Evolutionary conservation across 2,888 invertebrate species (phyloP), one percentile per base, ranked within the genome.

Genomic region (Lathronympha strigana): DNA sequence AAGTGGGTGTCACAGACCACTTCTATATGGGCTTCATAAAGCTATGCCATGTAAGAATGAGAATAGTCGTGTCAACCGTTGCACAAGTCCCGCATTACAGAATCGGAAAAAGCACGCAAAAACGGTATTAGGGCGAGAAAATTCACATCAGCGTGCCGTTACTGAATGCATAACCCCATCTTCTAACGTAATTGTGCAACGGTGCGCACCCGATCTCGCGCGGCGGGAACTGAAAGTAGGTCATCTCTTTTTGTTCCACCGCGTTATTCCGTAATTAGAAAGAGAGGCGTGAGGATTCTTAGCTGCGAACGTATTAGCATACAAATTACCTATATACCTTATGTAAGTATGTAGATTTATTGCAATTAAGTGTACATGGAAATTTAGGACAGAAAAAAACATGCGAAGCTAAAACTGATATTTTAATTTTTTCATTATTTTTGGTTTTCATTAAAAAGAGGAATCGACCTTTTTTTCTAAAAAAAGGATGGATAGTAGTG

Each of bases 161-260:
- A 78, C 80, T 79, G 79, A 80, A 80, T 83, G 85, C 87, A 89
- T 87, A 90, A 90, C 88, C 87, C 82, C 86, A 85, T 84, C 88
- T 87, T 87, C 87, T 87, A 88, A 86, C 88, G 90, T 90, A 90
- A 90, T 87, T 84, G 87, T 86, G 88, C 89, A 90, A 87, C 91
- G 90, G 89, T 85, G 88, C 86, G 86, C 85, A 80, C 88, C 86
- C 87, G 87, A 91, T 90, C 91, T 88, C 85, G 88, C 84, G 83
- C 89, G 88, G 90, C 92, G 91, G 90, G 91, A 90, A 86, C 80
- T 76, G 81, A 87, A 92, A 88, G 86, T 92, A 79, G 92, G 92
- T 86, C 91, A 90, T 92, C 90, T 90, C 91, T 92, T 92, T 92
- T 92, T 92, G 90, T 91, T 92, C 85, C 86, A 87, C 85, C 84